These are phyloP conservation scores for Diarsia rubi DNA, from an alignment of 2,888 invertebrate genomes.

Conservation along the genomic window DNA sequence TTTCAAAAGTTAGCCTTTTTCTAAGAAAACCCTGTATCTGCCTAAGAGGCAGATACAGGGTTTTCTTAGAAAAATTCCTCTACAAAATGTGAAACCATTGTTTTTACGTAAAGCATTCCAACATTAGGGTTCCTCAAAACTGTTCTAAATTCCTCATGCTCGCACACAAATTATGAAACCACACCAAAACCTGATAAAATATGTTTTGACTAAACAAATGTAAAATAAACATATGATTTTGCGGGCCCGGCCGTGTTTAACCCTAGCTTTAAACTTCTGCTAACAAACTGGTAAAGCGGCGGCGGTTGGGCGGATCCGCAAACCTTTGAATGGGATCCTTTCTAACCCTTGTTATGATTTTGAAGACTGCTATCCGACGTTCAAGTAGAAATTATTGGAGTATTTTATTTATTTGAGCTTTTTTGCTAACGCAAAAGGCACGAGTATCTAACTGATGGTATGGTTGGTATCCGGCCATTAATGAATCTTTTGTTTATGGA, in stretches of 20 bases:
- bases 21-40: not conserved
- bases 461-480: not conserved
- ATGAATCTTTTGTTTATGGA: not conserved
- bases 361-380: constrained; percentile 66
- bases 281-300: constrained; percentile 78
- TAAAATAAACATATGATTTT: constrained; percentile 79
- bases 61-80: too few relatives aligned
- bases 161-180: constrained; percentile 55
- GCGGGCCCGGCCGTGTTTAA: constrained; percentile 74
- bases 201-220: constrained; percentile 76
- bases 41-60: too few relatives aligned
- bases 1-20: not conserved
- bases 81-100: not conserved
- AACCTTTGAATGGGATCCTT: constrained; percentile 76
- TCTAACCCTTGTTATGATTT: constrained; percentile 80
- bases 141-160: constrained; percentile 55
- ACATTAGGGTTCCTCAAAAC: constrained; percentile 47
- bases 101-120: constrained; percentile 11
- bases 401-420: constrained; percentile 45
- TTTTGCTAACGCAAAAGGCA: constrained; percentile 32
- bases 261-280: constrained; percentile 77
- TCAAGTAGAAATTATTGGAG: constrained; percentile 63
- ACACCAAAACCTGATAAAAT: constrained; percentile 69
- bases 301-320: constrained; percentile 75
- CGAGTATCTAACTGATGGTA: not conserved